phyloP scores from a whole-genome alignment of 2,113 vertebrate genomes.

The Eretmochelys imbricata region DNA sequence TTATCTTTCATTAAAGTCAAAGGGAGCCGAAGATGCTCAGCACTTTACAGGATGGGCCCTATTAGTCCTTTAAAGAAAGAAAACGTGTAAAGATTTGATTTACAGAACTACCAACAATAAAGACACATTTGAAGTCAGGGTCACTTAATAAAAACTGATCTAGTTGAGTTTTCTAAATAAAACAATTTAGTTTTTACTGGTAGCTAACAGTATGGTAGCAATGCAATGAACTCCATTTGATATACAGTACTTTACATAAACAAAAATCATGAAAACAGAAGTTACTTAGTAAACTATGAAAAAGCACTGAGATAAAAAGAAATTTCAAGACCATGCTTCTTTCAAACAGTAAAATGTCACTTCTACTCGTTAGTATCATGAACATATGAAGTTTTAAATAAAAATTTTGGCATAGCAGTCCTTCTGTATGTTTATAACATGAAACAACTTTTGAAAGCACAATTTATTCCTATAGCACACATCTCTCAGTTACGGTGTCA shows the following conservation, averaged over 20 bases:
- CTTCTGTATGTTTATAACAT: background rate
- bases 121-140: background rate
- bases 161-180: background rate
- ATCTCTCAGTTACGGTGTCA: background rate
- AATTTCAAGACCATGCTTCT: background rate
- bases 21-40: slow-evolving; percentile 15
- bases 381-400: background rate
- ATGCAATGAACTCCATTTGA: background rate
- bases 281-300: background rate
- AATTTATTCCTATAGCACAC: background rate
- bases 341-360: background rate
- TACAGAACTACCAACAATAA: background rate
- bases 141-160: background rate
- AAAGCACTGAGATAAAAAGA: background rate
- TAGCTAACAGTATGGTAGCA: background rate
- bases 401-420: background rate
- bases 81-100: background rate
- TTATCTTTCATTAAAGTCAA: background rate
- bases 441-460: background rate
- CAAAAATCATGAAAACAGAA: background rate
- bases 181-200: background rate
- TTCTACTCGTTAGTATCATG: background rate
- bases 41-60: background rate
- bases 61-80: background rate
- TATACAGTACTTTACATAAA: background rate